Evolutionary conservation across 2,888 invertebrate species (phyloP), one percentile per base, ranked within the genome.

Genomic region (Tupiocoris notatus): DNA sequence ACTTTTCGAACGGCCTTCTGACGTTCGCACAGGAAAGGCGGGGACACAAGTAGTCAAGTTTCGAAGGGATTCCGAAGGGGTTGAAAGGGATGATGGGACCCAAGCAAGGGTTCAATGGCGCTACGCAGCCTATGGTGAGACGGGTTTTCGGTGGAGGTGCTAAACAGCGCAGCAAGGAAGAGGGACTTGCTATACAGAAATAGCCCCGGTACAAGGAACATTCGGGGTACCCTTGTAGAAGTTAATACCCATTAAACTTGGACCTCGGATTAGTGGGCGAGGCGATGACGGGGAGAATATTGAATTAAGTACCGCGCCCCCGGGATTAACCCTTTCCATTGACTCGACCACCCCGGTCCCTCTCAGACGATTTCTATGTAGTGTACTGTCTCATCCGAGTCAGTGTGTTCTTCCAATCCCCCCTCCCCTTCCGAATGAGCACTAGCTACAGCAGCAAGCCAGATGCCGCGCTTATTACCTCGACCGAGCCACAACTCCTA

Each of bases 251-350:
- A 65, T 75, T 75, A 75, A 75, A 75, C 65, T 65, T 58, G 65
- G 54, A 39, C 75, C 75, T 25, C 75, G 75, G 75, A 75, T 75
- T 75, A 75, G 75, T 58, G 75, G 75, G 65, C 65, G 58, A 73
- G 65, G 75, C 75, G 75, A 75, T 75, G 75, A 75, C 75, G 65
- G 75, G 75, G 75, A 75, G 75, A 75, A 75, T 75, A 75, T 75
- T 75, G 75, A 75, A 75, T 75, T 75, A 75, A 65, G 75, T 57
- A 25, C 75, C 75, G 25, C 75, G 57, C 58, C 64, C 75, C 64
- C 75, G 63, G 73, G 73, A 73, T 73, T 73, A 73, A 73, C 73
- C 54, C 73, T 24, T 73, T 54, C 61, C 54, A 39, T 56, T 3
- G 12, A 39, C 39, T 39, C 20, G 17, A 59, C 59, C 59, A 12